Base-by-base conservation (phyloP, 2,888 invertebrate species). In the Blastobasis lacticolella region DNA sequence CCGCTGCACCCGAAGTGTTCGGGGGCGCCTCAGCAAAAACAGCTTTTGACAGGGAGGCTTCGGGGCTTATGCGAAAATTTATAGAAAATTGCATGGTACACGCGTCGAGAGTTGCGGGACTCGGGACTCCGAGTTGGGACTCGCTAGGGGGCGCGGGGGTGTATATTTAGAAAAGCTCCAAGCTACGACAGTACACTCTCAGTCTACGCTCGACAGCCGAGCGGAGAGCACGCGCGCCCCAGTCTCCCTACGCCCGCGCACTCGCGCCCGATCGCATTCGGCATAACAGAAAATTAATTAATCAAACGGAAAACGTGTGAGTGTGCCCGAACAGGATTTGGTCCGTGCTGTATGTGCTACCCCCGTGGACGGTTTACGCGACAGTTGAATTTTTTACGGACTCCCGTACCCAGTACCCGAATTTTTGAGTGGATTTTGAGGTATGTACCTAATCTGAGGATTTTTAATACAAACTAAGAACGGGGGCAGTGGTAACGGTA, bases 71-170 rank as follows among this genome's bases (percentile, higher is more conserved):
- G 80, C 77, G 85, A 85, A 84, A 85, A 83, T 87, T 84, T 85
- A 86, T 86, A 82, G 86, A 86, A 86, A 86, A 86, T 84, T 85
- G 85, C 83, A 86, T 78, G 79, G 73, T 70, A 75, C 74, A 80
- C 74, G 77, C 81, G 82, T 78, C 78, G 81, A 79, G 82, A 23
- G 75, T 70, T 71, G 64, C 69, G 67, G 75, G 23, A 23, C 23
- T 23, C 23, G 23, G 23, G 23, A 23, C 23, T 23, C 74, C 75
- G 77, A 80, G 82, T 78, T 80, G 81, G 79, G 82, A 23, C 75
- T 70, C 72, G 64, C 68, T 67, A 75, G 75, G 75, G 75, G 73
- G 84, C 81, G 85, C 82, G 84, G 75, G 84, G 84, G 82, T 81
- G 82, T 86, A 81, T 88, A 85, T 85, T 86, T 86, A 87, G 86